Base-by-base conservation (phyloP, 2,797 vertebrate species). In the Cynodonichthys magdalenae region DNA sequence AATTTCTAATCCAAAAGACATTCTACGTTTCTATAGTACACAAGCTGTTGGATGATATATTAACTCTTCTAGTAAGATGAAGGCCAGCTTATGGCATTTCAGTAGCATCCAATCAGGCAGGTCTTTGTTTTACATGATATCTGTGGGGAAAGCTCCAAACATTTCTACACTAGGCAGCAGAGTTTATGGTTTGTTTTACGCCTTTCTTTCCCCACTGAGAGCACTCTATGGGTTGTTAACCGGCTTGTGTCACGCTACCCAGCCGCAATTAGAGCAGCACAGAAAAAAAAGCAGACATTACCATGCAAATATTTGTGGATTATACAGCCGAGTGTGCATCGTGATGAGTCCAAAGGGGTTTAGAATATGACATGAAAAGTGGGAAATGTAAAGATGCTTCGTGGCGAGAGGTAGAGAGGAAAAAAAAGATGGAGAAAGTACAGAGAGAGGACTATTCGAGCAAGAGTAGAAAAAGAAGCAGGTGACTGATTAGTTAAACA, bases 271-370 rank as follows among this genome's bases (percentile, higher is more conserved):
- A 89, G 72, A 69, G 79, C 56, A 36, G 74, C 51, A 59, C 72
- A 61, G 46, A 39, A 39, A 39, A 36, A 24, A 87, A 89, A 84
- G 82, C 71, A 80, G 46, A 69, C 79, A 88, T 92, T 89, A 89
- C 83, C 87, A 89, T 89, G 71, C 82, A 87, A 84, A 86, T 87
- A 91, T 89, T 89, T 87, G 72, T 51, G 59, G 69, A 87, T 60
- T 66, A 71, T 85, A 79, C 57, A 53, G 78, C 68, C 73, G 66
- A 81, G 49, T 61, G 67, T 81, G 77, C 66, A 63, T 81, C 69
- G 70, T 82, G 48, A 81, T 70, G 75, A 87, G 68, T 83, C 77
- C 20, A 20, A 28, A 63, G 12, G 60, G 63, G 79, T 65, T 76
- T 36, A 31, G 41, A 53, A 52, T 7, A 15, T 66, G 64, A 61